Conservation (phyloP, 1,140 invertebrate species). For the Euura saliciscinereae region DNA sequence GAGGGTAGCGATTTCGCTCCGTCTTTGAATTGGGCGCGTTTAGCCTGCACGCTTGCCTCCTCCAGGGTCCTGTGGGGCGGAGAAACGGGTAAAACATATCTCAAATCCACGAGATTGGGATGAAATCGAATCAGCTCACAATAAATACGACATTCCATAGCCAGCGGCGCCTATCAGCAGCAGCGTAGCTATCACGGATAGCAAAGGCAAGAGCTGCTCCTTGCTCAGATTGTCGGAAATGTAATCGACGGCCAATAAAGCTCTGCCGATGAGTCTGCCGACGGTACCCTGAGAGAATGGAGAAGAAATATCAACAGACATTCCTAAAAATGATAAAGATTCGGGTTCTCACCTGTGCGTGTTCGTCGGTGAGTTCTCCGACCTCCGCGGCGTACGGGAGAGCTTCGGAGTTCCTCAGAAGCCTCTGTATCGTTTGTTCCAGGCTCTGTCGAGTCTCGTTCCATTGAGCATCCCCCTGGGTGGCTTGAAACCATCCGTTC, state of each 20-base stretch:
- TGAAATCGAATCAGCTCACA: conserved; percentile 63
- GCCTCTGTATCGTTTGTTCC: conserved; percentile 72
- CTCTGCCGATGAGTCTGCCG: conserved; percentile 69
- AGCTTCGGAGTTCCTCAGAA: conserved; percentile 74
- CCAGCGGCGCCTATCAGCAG: conserved; percentile 80
- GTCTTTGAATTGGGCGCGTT: conserved; percentile 55
- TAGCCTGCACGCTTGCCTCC: conserved; percentile 76
- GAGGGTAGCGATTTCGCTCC: conserved; percentile 54
- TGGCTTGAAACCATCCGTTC: conserved; percentile 50
- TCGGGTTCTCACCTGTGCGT: conserved; percentile 50
- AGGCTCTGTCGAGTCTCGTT: conserved; percentile 78
- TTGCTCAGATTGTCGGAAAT: conserved; percentile 76
- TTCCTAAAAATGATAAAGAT: conserved; percentile 12
- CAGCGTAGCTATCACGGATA: conserved; percentile 84
- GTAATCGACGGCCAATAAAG: conserved; percentile 75
- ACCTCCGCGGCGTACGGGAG: conserved; percentile 72
- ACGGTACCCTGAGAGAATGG: conserved; percentile 70
- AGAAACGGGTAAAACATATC: conserved; percentile 29
- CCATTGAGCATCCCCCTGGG: conserved; percentile 61
- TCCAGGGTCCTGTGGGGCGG: conserved; percentile 78
- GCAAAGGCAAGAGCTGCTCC: conserved; percentile 80
- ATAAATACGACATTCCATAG: conserved; percentile 89
- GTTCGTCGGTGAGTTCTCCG: conserved; percentile 60
- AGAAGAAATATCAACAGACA: no score
- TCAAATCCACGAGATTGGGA: conserved; percentile 18